A percentile compares a stretch with the other conserved stretches of the same genome.
These are phyloP conservation scores for Arion vulgaris DNA, from an alignment of 1,140 invertebrate genomes.

Conservation along the genomic window DNA sequence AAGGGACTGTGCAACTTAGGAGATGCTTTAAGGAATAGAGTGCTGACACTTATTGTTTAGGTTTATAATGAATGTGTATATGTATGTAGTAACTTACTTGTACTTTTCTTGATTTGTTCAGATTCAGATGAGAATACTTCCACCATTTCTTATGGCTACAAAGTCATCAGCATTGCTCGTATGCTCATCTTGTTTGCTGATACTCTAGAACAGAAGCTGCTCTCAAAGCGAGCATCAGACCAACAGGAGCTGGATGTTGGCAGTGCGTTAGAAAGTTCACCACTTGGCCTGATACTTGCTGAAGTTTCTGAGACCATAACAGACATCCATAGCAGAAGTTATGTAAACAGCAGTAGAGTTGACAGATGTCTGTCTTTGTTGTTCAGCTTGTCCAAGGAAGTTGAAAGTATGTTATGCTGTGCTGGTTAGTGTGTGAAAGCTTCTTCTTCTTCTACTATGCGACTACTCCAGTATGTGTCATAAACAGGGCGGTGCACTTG, in stretches of 20 bases:
- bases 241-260: not conserved
- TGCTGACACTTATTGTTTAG: too few relatives aligned
- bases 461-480: too few relatives aligned
- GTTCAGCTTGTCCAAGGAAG: constrained; percentile 23
- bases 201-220: not conserved
- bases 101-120: not conserved
- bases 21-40: too few relatives aligned
- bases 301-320: not conserved
- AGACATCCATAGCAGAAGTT: constrained; percentile 14
- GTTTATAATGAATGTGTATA: too few relatives aligned
- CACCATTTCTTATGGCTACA: constrained; percentile 15
- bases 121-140: not conserved
- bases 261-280: not conserved
- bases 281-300: constrained; percentile 5
- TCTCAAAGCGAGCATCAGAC: not conserved
- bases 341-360: constrained; percentile 6
- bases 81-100: not conserved
- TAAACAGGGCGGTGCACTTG: too few relatives aligned
- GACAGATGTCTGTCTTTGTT: constrained; percentile 23
- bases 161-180: constrained; percentile 19
- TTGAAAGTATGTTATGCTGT: constrained; percentile 15
- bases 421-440: too few relatives aligned
- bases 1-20: too few relatives aligned
- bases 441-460: too few relatives aligned
- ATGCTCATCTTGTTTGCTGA: constrained; percentile 35